These are phyloP conservation scores for Chaetoderma sp. DNA, from an alignment of 2,888 invertebrate species.

Conservation along the genomic window DNA sequence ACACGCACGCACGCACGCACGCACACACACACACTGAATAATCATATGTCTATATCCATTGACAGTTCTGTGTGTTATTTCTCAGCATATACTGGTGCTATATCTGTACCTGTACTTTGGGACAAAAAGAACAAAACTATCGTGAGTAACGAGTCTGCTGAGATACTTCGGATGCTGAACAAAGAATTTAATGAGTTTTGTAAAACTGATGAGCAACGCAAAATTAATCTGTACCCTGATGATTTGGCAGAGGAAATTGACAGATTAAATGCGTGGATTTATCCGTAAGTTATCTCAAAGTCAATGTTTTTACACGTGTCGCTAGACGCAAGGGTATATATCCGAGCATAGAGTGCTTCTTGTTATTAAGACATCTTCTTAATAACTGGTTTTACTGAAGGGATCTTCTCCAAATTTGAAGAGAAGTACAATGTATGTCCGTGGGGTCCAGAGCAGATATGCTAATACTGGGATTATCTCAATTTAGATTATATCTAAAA, in stretches of 20 bases:
- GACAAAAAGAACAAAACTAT: conserved; percentile 59
- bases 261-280: conserved; percentile 58
- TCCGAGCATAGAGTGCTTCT: too few species aligned
- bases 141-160: conserved; percentile 66
- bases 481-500: background rate
- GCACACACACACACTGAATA: background rate
- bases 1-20: too few species aligned
- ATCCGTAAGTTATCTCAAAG: conserved; percentile 53
- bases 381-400: too few species aligned
- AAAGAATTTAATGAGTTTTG: conserved; percentile 62
- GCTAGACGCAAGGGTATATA: too few species aligned
- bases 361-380: too few species aligned
- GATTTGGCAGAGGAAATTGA: conserved; percentile 52
- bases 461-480: too few species aligned
- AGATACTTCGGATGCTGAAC: conserved; percentile 66
- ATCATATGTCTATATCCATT: background rate
- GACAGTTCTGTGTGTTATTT: too few species aligned
- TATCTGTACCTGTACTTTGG: conserved; percentile 63
- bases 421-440: too few species aligned
- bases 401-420: too few species aligned
- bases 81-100: conserved; percentile 55
- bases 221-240: conserved; percentile 59
- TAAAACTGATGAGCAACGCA: conserved; percentile 50
- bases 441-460: too few species aligned
- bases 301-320: too few species aligned